Base-by-base conservation (phyloP, 2,888 invertebrate genomes). In the Tiliacea citrago region DNA sequence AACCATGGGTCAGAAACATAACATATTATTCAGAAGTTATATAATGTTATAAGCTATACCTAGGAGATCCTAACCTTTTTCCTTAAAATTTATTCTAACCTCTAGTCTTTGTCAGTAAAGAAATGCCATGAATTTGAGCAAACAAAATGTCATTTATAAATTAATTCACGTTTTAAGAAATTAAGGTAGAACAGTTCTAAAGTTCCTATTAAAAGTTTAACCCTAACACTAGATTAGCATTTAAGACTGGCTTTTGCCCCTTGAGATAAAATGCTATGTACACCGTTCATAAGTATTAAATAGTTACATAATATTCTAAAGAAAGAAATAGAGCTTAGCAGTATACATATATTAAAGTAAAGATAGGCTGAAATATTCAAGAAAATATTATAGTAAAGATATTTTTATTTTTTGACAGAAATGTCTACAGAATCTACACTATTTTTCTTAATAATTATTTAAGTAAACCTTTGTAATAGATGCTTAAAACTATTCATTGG, bases 121-220 rank as follows among this genome's bases (percentile, higher is more conserved):
- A 96, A 96, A 96, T 96, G 96, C 96, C 93, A 94, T 95, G 90
- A 88, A 92, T 95, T 96, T 96, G 96, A 96, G 96, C 96, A 96
- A 96, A 95, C 90, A 91, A 94, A 94, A 94, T 90, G 88, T 93
- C 85, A 71, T 77, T 69, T 83, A 73, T 77, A 75, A 83, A 87
- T 77, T 73, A 80, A 65, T 76, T 82, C 58, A 77, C 74, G 39
- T 83, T 74, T 58, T 75, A 83, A 77, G 75, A 77, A 86, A 79
- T 75, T 51, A 80, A 79, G 68, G 74, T 80, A 75, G 60, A 74
- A 74, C 81, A 76, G 61, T 73, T 73, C 24, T 78, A 55, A 61
- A 79, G 63, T 75, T 66, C 18, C 73, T 79, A 73, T 47, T 70
- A 66, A 70, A 39, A 49, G 58, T 70, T 57, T 66, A 39, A 68